Base-by-base conservation (phyloP, 2,797 vertebrate genomes). In the Miichthys miiuy region DNA sequence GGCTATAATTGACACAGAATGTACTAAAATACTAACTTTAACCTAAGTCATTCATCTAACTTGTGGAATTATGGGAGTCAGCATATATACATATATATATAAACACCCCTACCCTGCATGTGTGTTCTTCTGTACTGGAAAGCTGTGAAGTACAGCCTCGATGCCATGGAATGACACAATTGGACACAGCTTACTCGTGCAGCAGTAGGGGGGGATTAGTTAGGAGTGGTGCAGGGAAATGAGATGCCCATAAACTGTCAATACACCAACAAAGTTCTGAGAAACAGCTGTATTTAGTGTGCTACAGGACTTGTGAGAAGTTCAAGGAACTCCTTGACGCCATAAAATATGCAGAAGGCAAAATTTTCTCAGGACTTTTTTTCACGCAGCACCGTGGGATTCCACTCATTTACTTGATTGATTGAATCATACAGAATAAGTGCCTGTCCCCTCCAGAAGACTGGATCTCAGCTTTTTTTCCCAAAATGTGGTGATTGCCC, bases 161-260 rank as follows among this genome's bases (percentile, higher is more conserved):
- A 2, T 79, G 70, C 65, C 74, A 79, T 78, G 67, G 56, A 79
- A 79, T 85, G 71, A 82, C 52, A 75, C 50, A 85, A 82, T 85
- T 83, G 77, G 77, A 83, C 47, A 38, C 81, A 86, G 83, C 69
- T 50, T 79, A 68, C 75, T 80, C 20, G 83, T 80, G 77, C 58
- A 75, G 80, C 76, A 79, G 61, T 55, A 69, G 66, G 42, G 42
- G 68, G 75, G 73, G 68, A 77, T 81, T 67, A 81, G 61, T 63
- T 56, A 72, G 42, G 60, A 78, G 79, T 44, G 44, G 72, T 56
- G 77, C 21, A 50, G 46, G 75, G 58, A 89, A 88, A 88, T 84
- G 42, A 84, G 69, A 82, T 87, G 75, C 75, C 72, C 73, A 84
- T 90, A 87, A 91, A 90, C 80, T 82, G 68, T 82, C 83, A 85